Base-by-base conservation (phyloP, 2,888 invertebrate species). In the Ceraclea dissimilis region DNA sequence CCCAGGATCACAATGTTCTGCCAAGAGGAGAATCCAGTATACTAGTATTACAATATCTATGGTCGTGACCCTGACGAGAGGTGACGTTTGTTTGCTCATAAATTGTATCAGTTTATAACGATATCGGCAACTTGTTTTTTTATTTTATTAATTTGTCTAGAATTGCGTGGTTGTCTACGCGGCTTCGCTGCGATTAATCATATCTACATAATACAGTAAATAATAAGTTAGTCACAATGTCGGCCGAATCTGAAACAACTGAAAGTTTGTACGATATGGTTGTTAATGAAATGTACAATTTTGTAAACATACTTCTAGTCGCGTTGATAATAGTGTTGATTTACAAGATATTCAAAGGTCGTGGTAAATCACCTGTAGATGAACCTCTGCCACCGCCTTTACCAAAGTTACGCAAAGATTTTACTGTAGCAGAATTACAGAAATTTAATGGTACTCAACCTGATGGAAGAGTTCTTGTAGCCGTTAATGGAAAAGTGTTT, bases 401-500 rank as follows among this genome's bases (percentile, higher is more conserved):
- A 63, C 91, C 93, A 11, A 91, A 88, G 73, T 68, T 96, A 67
- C 86, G 92, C 65, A 84, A 84, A 66, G 97, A 98, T 71, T 93
- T 97, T 78, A 93, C 91, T 2, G 78, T 92, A 44, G 82, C 89
- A 64, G 94, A 98, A 71, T 75, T 98, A 63, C 84, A 84, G 63
- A 82, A 86, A 64, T 96, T 85, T 70, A 90, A 96, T 70, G 97
- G 97, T 4, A 88, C 76, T 54, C 89, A 87, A 67, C 77, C 85
- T 26, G 94, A 95, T 67, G 93, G 93, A 21, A 78, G 96, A 63
- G 87, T 97, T 60, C 78, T 96, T 63, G 84, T 98, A 46, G 96
- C 93, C 8, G 91, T 97, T 52, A 95, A 96, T 72, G 93, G 95
- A 21, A 93, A 85, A 76, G 89, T 98, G 52, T 98, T 93, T 75